Base-by-base conservation (phyloP, 2,888 invertebrate genomes). In the Drosophila helvetica region DNA sequence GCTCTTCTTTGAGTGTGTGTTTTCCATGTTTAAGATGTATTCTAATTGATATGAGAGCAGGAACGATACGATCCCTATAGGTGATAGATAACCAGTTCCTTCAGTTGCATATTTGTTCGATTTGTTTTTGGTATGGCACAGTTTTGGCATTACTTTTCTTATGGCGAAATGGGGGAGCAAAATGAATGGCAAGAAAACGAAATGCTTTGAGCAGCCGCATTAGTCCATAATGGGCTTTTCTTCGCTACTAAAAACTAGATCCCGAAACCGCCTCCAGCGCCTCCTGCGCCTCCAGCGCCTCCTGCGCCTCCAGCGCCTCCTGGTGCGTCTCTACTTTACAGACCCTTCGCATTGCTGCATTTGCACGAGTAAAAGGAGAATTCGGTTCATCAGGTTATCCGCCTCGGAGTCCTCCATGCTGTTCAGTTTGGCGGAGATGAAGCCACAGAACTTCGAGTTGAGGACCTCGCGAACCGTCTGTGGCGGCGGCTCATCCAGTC, bases 381-480 rank as follows among this genome's bases (percentile, higher is more conserved):
- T 91, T 74, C 90, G 88, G 67, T 91, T 91, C 91, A 91, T 91
- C 33, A 91, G 86, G 82, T 91, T 91, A 51, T 91, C 91, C 33
- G 91, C 91, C 66, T 91, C 91, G 6, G 88, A 81, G 47, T 91
- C 91, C 56, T 91, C 90, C 91, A 91, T 86, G 69, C 91, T 91
- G 50, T 91, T 91, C 60, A 91, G 71, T 65, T 91, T 91, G 61
- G 91, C 91, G 62, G 91, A 90, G 33, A 91, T 91, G 70, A 91
- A 91, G 33, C 91, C 91, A 52, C 91, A 91, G 66, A 91, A 91
- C 73, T 91, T 91, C 0, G 90, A 90, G 66, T 91, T 91, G 53
- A 91, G 79, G 38, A 91, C 88, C 66, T 91, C 91, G 46, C 91
- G 91, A 18, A 91, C 89, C 1, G 91, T 91, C 54, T 91, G 91